Percentiles rank a stretch among this genome's conserved stretches.
phyloP scores from a whole-genome alignment of 1,140 invertebrate species.

The Akabosia matsudoensis region DNA sequence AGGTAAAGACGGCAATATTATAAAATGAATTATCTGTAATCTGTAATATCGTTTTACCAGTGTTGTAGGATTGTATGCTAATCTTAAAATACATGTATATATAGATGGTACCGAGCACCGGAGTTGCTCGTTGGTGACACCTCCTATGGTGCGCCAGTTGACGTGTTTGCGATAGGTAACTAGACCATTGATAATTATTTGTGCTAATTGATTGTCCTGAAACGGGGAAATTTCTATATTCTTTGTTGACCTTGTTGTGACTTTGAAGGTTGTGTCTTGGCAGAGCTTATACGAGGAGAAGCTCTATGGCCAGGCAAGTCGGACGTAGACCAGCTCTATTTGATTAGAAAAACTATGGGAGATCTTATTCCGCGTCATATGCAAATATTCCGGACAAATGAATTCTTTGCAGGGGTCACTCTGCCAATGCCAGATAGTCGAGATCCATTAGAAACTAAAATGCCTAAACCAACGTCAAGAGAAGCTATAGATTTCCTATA shows the following conservation, averaged over 20 bases:
- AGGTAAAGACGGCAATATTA: slow-evolving; percentile 64
- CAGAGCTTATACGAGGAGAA: slow-evolving; percentile 91
- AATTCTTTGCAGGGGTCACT: slow-evolving; percentile 89
- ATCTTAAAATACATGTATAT: neutral
- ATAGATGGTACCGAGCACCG: slow-evolving; percentile 76
- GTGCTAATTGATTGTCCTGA: neutral
- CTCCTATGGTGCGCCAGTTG: slow-evolving; percentile 92
- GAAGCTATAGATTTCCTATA: slow-evolving; percentile 79
- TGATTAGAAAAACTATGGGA: slow-evolving; percentile 53
- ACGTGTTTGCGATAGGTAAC: slow-evolving; percentile 93
- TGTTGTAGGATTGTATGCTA: neutral
- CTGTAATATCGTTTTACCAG: too few species aligned
- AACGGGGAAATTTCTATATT: neutral
- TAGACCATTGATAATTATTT: too few species aligned
- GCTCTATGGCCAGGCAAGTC: slow-evolving; percentile 97
- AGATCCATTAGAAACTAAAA: slow-evolving; percentile 74
- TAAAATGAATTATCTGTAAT: too few species aligned
- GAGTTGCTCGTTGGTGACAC: slow-evolving; percentile 96
- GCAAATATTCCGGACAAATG: slow-evolving; percentile 90
- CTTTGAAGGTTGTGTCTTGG: slow-evolving; percentile 79
- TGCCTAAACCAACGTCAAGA: slow-evolving; percentile 67
- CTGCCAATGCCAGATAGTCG: slow-evolving; percentile 86
- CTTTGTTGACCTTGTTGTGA: neutral
- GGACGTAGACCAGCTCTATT: slow-evolving; percentile 95
- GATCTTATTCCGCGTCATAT: slow-evolving; percentile 90